phyloP scores from a whole-genome alignment of 2,113 vertebrate genomes.

The Thymallus thymallus region DNA sequence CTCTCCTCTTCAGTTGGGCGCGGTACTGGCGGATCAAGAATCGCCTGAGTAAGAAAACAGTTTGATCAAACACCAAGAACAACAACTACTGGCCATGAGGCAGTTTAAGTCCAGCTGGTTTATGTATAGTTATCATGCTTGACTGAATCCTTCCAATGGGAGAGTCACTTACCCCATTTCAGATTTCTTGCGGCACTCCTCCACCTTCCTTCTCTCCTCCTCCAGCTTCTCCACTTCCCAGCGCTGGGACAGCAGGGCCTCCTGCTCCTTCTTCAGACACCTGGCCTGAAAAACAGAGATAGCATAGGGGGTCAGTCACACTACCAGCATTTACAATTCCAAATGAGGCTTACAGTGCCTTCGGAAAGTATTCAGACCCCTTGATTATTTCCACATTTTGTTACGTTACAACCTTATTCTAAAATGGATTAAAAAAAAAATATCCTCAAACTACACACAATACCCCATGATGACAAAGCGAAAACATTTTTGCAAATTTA shows the following conservation, averaged over 20 bases:
- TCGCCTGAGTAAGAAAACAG: slow-evolving; percentile 65
- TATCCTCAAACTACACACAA: too few species aligned
- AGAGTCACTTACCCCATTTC: slow-evolving; percentile 77
- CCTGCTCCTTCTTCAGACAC: slow-evolving; percentile 85
- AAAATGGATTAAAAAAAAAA: too few species aligned
- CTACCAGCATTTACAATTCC: too few species aligned
- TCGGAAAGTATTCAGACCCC: too few species aligned
- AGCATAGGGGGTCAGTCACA: neutral
- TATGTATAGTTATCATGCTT: neutral
- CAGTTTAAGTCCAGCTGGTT: neutral
- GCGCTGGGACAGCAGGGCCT: slow-evolving; percentile 76
- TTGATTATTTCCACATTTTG: too few species aligned
- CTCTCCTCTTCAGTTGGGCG: slow-evolving; percentile 80
- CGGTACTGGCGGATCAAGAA: slow-evolving; percentile 88
- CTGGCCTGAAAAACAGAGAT: slow-evolving; percentile 69
- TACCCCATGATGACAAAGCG: too few species aligned
- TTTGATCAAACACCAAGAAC: neutral
- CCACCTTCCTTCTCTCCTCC: slow-evolving; percentile 79
- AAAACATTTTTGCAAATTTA: too few species aligned
- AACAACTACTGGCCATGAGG: neutral
- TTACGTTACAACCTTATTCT: too few species aligned
- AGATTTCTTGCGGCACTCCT: slow-evolving; percentile 74
- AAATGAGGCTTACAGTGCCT: neutral
- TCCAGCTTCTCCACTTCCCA: slow-evolving; percentile 87
- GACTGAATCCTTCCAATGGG: neutral